These are phyloP conservation scores for Philhelius pedissequus DNA, from an alignment of 2,888 invertebrate species.

Conservation along the genomic window DNA sequence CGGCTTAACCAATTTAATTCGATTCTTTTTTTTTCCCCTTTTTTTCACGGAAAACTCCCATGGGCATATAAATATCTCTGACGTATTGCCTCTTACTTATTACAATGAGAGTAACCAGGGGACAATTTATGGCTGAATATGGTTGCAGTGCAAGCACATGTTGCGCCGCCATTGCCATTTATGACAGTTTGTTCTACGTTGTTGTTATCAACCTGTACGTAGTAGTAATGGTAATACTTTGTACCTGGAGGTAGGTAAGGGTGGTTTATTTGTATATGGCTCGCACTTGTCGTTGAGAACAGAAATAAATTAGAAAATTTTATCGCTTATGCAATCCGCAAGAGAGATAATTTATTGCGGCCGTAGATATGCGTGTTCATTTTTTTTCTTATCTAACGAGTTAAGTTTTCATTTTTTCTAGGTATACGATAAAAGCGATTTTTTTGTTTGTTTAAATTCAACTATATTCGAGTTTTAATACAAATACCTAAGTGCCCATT, in stretches of 20 bases:
- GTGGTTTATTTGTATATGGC: background rate
- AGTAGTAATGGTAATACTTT: constrained; percentile 14
- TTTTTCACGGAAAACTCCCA: background rate
- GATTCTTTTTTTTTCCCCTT: background rate
- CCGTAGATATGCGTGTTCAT: constrained; percentile 4
- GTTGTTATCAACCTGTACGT: constrained; percentile 17
- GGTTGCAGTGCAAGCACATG: constrained; percentile 23
- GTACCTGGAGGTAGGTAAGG: constrained; percentile 47
- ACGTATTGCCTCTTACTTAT: constrained; percentile 18
- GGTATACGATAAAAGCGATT: background rate
- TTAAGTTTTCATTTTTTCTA: constrained; percentile 9
- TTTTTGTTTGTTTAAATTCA: background rate
- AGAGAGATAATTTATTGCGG: background rate
- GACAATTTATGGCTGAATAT: constrained; percentile 1
- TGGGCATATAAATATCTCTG: background rate
- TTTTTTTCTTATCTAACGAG: constrained; percentile 24
- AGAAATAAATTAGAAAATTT: constrained; percentile 24
- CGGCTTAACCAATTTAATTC: constrained; percentile 36
- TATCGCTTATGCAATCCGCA: constrained; percentile 37
- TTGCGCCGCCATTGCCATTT: constrained; percentile 44
- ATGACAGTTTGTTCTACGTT: background rate
- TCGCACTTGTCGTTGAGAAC: background rate
- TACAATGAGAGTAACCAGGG: constrained; percentile 11
- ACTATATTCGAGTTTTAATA: background rate
- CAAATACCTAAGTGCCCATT: background rate